Percentiles rank a stretch among this genome's conserved stretches.
Evolutionary conservation across 2,113 vertebrate genomes (phyloP).

Genomic region (sheep (Ovis aries)): DNA sequence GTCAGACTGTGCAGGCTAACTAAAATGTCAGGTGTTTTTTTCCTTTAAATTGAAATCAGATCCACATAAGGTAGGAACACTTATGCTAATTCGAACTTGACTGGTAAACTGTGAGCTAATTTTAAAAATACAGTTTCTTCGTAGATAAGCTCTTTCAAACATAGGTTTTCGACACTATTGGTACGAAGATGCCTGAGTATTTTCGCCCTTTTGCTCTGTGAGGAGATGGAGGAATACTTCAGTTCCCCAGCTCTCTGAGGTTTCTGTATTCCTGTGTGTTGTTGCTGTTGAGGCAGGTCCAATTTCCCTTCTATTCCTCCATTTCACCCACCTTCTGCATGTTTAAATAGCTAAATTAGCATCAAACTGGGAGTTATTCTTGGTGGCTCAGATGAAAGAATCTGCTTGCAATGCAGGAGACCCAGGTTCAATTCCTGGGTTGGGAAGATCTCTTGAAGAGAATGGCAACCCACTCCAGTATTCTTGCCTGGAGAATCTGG

Average conservation of each 20-base stretch:
- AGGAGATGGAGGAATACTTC: neutral
- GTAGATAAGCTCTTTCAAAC: neutral
- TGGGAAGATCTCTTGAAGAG: neutral
- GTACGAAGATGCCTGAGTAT: neutral
- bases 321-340: neutral
- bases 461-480: neutral
- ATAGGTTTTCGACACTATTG: neutral
- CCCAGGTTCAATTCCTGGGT: neutral
- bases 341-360: conserved; percentile 38
- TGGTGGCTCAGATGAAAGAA: neutral
- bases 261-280: neutral
- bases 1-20: neutral
- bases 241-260: neutral
- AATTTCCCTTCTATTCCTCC: neutral
- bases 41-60: neutral
- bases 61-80: neutral
- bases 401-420: neutral
- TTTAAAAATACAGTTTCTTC: conserved; percentile 10
- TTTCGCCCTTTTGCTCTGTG: neutral
- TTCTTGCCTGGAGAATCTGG: neutral
- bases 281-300: neutral
- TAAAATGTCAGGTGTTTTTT: conserved; percentile 11
- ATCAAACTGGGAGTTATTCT: neutral
- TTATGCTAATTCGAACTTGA: neutral
- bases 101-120: neutral